Evolutionary conservation across 2,888 invertebrate species (phyloP), one percentile per base, ranked within the genome.

Genomic region (Chrysopilus asiliformis): DNA sequence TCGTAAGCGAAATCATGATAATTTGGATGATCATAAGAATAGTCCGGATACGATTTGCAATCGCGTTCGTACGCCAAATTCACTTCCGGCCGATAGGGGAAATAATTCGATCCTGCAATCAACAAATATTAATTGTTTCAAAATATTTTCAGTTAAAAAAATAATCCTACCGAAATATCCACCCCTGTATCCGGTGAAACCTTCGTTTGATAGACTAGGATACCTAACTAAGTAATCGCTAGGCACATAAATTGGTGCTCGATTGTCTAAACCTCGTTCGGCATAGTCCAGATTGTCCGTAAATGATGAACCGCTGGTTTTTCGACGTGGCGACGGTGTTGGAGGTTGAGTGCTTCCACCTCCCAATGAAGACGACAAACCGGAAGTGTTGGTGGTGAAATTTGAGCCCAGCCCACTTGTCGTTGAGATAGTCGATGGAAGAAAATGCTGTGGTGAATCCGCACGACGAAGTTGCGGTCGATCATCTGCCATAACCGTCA

Each of bases 371-470:
- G 46, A 45, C 14, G 47, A 29, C 31, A 59, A 53, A 44, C 54
- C 46, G 3, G 53, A 55, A 14, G 57, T 56, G 24, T 68, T 66
- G 32, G 53, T 58, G 17, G 53, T 58, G 29, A 70, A 65, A 53
- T 66, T 68, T 47, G 64, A 67, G 9, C 69, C 66, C 10, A 68
- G 60, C 0, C 69, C 68, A 8, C 70, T 69, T 2, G 71, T 68
- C 5, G 62, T 68, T 2, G 71, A 70, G 2, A 69, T 56, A 0
- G 70, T 70, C 0, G 68, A 66, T 57, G 49, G 70, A 53, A 51
- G 60, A 57, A 76, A 76, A 51, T 77, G 79, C 39, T 76, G 77
- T 10, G 78, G 80, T 2, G 79, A 79, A 57, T 84, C 81, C 1
- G 80, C 78, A 60, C 80, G 80, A 37, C 80, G 66, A 32, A 80